phyloP scores from a whole-genome alignment of 2,888 invertebrate genomes.

The Mantis religiosa region DNA sequence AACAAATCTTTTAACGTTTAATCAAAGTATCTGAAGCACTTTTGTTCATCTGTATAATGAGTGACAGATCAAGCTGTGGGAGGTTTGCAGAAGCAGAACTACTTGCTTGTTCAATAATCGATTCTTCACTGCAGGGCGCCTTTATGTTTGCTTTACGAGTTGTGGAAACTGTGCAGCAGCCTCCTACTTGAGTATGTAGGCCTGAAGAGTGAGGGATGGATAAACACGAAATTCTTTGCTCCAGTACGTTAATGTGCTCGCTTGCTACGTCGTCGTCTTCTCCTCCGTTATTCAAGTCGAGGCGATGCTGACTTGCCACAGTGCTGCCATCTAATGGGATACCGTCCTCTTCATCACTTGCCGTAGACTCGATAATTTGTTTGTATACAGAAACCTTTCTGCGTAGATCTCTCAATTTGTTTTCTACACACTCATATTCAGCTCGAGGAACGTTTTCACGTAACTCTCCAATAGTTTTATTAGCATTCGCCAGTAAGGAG shows the following conservation, averaged over 20 bases:
- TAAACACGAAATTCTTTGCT: neutral
- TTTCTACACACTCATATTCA: neutral
- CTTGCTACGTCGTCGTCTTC: neutral
- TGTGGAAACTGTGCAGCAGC: too few species aligned
- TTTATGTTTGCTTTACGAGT: too few species aligned
- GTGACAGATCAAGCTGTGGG: neutral
- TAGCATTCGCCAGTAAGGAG: neutral
- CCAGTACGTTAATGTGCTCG: neutral
- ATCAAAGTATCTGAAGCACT: too few species aligned
- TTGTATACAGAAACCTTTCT: neutral
- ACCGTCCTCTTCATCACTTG: neutral
- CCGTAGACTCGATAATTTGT: neutral
- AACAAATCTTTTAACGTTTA: too few species aligned
- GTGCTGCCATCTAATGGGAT: neutral
- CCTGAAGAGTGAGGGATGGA: neutral
- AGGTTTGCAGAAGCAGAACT: neutral
- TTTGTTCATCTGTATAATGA: neutral
- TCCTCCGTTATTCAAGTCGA: neutral
- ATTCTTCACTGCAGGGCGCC: neutral
- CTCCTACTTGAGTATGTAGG: neutral
- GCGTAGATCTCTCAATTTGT: neutral
- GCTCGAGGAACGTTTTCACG: neutral
- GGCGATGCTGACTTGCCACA: neutral
- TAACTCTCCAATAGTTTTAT: neutral
- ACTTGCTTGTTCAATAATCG: neutral